Conservation (phyloP, 2,888 invertebrate species). For the Agrypnus murinus region DNA sequence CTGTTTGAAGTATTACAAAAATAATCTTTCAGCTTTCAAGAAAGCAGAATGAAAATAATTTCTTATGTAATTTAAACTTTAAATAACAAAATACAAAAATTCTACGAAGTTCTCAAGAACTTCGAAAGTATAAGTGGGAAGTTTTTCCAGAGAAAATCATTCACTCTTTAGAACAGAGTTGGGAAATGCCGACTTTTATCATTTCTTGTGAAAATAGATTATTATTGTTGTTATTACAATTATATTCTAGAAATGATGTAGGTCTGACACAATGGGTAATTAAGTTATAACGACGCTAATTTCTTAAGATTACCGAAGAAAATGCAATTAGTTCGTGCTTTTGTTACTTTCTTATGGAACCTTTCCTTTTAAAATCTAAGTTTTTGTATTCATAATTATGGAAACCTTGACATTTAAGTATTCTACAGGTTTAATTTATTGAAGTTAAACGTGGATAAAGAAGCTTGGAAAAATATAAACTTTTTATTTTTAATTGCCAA, state of each 20-base stretch:
- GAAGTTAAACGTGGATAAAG: too few relatives aligned
- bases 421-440: background rate
- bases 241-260: background rate
- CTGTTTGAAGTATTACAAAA: background rate
- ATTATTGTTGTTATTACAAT: background rate
- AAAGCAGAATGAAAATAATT: background rate
- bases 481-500: too few relatives aligned
- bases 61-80: background rate
- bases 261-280: background rate
- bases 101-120: background rate
- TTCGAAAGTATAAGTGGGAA: background rate
- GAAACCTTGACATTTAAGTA: conserved; percentile 9
- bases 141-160: background rate
- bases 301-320: conserved; percentile 7
- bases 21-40: background rate
- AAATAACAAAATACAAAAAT: background rate
- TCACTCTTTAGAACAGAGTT: background rate
- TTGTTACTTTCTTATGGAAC: background rate
- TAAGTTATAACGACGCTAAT: conserved; percentile 10
- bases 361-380: background rate
- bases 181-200: background rate
- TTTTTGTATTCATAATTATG: background rate
- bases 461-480: too few relatives aligned
- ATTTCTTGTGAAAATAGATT: background rate
- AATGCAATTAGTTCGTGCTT: conserved; percentile 7